Evolutionary conservation across 2,888 invertebrate species (phyloP), one percentile per base, ranked within the genome.

Genomic region (Idaea aversata): DNA sequence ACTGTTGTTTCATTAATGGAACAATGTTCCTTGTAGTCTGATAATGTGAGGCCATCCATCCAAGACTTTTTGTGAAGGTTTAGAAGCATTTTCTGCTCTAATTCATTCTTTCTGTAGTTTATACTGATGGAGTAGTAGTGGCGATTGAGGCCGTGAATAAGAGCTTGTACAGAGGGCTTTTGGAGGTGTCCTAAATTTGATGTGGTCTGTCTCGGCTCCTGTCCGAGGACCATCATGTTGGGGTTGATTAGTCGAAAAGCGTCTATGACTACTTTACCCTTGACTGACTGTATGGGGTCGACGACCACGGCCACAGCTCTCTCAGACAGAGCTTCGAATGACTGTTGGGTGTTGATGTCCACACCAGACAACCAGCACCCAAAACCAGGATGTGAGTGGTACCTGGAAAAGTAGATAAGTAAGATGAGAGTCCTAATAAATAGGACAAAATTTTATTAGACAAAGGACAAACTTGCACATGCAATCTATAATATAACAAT

Each of bases 81-180:
- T 68, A 99, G 91, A 69, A 99, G 93, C 99, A 99, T 99, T 94
- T 99, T 99, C 87, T 99, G 99, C 89, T 99, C 99, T 71, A 99
- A 91, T 88, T 99, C 99, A 90, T 99, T 99, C 93, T 99, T 99
- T 75, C 99, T 95, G 91, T 99, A 99, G 90, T 99, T 99, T 88
- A 99, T 99, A 87, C 99, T 99, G 85, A 99, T 99, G 59, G 99
- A 99, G 90, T 99, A 99, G 86, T 99, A 99, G 90, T 99, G 99
- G 72, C 99, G 96, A 89, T 99, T 99, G 36, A 99, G 94, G 15
- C 99, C 99, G 83, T 99, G 99, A 77, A 99, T 99, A 67, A 99
- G 94, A 57, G 99, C 99, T 95, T 99, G 99, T 67, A 99, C 99
- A 1, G 99, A 99, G 0, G 99, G 99, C 88, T 99, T 99, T 84